Evolutionary conservation across 64 coral and sea anemone genomes (phyloP).

Genomic region (Porites lutea): DNA sequence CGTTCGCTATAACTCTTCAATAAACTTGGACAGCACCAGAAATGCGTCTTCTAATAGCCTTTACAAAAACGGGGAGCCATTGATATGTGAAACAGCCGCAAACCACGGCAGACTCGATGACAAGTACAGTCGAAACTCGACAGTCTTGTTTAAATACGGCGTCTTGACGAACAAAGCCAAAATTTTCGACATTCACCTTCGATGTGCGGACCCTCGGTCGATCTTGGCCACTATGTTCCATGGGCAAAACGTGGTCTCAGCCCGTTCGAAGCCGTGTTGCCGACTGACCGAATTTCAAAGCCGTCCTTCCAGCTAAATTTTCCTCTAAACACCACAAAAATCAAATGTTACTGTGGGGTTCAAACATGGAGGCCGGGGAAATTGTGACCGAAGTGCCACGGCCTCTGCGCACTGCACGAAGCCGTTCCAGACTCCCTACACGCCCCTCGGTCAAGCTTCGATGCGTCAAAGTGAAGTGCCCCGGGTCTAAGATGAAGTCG

Average conservation of each 20-base stretch:
- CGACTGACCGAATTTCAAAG: constrained; percentile 63
- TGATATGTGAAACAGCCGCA: constrained; percentile 15
- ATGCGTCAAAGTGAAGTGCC: neutral
- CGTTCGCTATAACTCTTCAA: neutral
- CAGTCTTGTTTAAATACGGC: constrained; percentile 91
- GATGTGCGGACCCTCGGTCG: constrained; percentile 91
- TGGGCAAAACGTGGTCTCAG: constrained; percentile 77
- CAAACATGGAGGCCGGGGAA: constrained; percentile 61
- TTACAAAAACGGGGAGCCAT: neutral
- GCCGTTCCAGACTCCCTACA: constrained; percentile 64
- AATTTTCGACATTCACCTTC: constrained; percentile 89
- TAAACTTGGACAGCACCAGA: neutral
- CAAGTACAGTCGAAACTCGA: constrained; percentile 38
- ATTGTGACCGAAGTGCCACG: constrained; percentile 14
- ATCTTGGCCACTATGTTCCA: constrained; percentile 96
- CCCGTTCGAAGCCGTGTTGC: constrained; percentile 89
- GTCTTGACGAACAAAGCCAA: constrained; percentile 92
- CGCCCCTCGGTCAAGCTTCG: constrained; percentile 67
- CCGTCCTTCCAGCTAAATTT: constrained; percentile 71
- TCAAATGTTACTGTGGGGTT: constrained; percentile 61
- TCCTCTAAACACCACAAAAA: constrained; percentile 66
- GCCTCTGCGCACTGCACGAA: constrained; percentile 60
- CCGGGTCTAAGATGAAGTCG: neutral
- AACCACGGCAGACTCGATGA: constrained; percentile 44
- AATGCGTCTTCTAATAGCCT: neutral